These are phyloP conservation scores for Clarias batrachus DNA, from an alignment of 2,113 vertebrate species.

Conservation along the genomic window DNA sequence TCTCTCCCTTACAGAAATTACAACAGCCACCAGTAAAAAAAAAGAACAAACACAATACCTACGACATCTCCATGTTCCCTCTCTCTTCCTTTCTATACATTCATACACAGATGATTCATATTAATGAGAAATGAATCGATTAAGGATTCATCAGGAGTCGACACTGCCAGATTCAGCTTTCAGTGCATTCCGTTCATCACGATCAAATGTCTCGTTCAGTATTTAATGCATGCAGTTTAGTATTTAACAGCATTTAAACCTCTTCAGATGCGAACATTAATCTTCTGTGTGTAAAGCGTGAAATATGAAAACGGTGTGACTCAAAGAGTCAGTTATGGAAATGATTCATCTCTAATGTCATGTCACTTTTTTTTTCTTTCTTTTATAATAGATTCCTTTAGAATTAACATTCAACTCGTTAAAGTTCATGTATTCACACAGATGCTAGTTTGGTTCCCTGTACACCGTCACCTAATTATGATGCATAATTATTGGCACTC, in stretches of 20 bases:
- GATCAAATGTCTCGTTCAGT: not conserved
- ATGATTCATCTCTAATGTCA: not conserved
- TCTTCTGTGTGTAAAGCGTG: not conserved
- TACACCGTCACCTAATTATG: not conserved
- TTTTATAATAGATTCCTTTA: not conserved
- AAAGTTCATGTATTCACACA: not conserved
- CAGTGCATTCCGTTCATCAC: not conserved
- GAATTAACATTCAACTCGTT: not conserved
- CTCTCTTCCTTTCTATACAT: constrained; percentile 50
- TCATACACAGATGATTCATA: constrained; percentile 50
- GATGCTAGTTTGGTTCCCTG: not conserved
- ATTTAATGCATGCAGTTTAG: not conserved
- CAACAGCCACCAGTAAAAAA: constrained; percentile 14
- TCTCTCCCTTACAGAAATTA: constrained; percentile 1
- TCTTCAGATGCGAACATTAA: not conserved
- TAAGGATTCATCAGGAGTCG: not conserved
- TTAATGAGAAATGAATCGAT: constrained; percentile 6
- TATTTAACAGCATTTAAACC: not conserved
- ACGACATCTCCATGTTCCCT: constrained; percentile 12
- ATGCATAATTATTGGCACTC: not conserved
- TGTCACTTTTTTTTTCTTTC: not conserved
- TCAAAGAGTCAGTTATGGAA: not conserved
- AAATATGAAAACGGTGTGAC: not conserved
- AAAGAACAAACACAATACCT: not conserved
- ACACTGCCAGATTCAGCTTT: not conserved